Conservation (phyloP, 2,113 vertebrate species). For the Machaerirhynchus nigripectus region DNA sequence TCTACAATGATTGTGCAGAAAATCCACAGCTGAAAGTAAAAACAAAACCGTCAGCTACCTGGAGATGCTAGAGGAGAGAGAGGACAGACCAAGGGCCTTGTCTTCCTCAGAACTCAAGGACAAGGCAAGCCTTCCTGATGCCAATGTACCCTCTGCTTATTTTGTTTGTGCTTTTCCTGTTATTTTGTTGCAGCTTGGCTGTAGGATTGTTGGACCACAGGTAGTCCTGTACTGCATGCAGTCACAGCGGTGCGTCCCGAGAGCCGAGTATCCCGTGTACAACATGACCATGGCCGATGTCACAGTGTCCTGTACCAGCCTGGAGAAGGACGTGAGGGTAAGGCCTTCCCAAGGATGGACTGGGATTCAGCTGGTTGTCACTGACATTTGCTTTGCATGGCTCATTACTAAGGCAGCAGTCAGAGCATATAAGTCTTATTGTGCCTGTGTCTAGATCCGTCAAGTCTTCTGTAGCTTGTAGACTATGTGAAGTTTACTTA, state of each 20-base stretch:
- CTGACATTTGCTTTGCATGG: not conserved
- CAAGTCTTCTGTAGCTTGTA: not conserved
- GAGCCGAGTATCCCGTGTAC: conserved; percentile 88
- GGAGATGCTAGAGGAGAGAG: not conserved
- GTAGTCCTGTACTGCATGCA: conserved; percentile 92
- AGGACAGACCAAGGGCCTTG: not conserved
- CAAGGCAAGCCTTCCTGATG: not conserved
- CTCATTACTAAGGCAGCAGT: not conserved
- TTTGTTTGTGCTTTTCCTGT: not conserved
- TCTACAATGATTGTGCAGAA: not conserved
- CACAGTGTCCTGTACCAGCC: conserved; percentile 89
- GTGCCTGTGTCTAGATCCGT: not conserved
- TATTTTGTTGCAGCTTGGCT: conserved; percentile 80
- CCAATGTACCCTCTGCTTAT: not conserved
- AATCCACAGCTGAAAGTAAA: not conserved
- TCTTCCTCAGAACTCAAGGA: not conserved
- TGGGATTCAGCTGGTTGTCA: rapidly evolving
- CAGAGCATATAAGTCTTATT: rapidly evolving
- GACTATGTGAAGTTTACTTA: not conserved
- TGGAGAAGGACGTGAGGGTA: conserved; percentile 90
- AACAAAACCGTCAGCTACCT: not conserved
- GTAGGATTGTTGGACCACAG: conserved; percentile 91
- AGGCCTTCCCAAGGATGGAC: not conserved
- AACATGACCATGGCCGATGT: conserved; percentile 94
- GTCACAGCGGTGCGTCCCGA: conserved; percentile 88